phyloP scores from a whole-genome alignment of 2,888 invertebrate genomes.

The Nephrotoma flavescens region DNA sequence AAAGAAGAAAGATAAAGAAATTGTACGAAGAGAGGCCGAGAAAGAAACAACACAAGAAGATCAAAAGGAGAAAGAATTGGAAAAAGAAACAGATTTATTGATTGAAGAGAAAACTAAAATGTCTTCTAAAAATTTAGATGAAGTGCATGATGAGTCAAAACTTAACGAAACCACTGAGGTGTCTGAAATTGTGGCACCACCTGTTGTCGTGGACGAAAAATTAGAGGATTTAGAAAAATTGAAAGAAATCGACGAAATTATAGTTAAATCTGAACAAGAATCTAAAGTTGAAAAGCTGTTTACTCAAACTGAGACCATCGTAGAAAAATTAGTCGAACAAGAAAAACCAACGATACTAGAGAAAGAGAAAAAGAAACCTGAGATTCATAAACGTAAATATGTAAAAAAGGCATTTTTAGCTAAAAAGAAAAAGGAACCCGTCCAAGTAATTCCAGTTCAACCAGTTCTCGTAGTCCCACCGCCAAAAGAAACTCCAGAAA shows the following conservation, averaged over 20 bases:
- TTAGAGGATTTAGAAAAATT: background rate
- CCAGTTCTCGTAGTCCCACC: background rate
- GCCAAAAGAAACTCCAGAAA: background rate
- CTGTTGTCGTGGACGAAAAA: background rate
- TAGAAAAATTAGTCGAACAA: background rate
- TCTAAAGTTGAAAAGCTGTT: background rate
- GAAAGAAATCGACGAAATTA: background rate
- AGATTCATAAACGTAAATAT: background rate
- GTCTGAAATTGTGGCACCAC: background rate
- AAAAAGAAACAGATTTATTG: background rate
- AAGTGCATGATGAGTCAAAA: background rate
- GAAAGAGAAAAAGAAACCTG: background rate
- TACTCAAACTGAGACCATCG: background rate
- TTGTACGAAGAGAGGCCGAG: background rate
- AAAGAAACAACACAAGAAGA: background rate
- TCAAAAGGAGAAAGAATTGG: background rate
- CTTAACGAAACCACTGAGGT: background rate
- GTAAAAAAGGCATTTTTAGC: background rate
- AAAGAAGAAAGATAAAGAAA: background rate
- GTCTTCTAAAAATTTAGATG: background rate
- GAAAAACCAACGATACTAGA: background rate
- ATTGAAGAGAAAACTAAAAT: background rate
- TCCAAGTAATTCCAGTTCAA: background rate
- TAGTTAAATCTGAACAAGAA: background rate
- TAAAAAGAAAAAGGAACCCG: background rate